phyloP scores from a whole-genome alignment of 92 coral and sea anemone species.

The Siderastrea radians region DNA sequence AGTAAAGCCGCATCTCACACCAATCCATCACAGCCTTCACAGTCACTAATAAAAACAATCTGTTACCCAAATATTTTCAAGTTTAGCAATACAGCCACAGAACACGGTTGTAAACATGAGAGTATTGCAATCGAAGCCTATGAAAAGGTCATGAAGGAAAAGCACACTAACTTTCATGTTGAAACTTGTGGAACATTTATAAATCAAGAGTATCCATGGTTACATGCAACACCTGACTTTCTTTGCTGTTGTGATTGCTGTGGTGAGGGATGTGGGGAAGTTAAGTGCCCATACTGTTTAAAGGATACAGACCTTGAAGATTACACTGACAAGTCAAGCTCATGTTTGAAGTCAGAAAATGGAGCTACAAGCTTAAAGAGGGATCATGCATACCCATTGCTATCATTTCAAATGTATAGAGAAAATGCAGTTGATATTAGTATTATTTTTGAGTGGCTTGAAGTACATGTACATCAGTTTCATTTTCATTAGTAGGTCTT shows the following conservation, averaged over 20 bases:
- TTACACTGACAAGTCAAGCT: conserved; percentile 23
- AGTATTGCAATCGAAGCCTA: conserved; percentile 55
- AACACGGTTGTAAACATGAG: conserved; percentile 60
- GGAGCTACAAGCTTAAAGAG: conserved; percentile 40
- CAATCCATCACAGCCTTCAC: conserved; percentile 73
- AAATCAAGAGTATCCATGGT: conserved; percentile 26
- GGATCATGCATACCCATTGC: conserved; percentile 39
- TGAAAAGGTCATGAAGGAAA: conserved; percentile 52
- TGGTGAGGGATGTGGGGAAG: conserved; percentile 46
- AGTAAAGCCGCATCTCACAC: conserved; percentile 75
- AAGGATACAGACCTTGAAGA: conserved; percentile 35
- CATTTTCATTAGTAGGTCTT: too few relatives aligned
- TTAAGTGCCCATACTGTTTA: conserved; percentile 46
- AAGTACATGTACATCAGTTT: too few relatives aligned
- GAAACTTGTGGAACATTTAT: conserved; percentile 23
- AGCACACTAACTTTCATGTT: conserved; percentile 43
- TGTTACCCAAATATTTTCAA: conserved; percentile 69
- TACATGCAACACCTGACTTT: conserved; percentile 54
- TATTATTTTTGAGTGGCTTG: too few relatives aligned
- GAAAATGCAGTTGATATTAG: too few relatives aligned
- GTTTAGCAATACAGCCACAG: conserved; percentile 42
- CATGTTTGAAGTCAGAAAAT: conserved; percentile 54
- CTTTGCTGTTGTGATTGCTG: conserved; percentile 34
- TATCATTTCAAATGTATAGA: too few relatives aligned
- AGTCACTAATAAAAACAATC: conserved; percentile 66